Base-by-base conservation (phyloP, 2,888 invertebrate genomes). In the Bedellia somnulentella region DNA sequence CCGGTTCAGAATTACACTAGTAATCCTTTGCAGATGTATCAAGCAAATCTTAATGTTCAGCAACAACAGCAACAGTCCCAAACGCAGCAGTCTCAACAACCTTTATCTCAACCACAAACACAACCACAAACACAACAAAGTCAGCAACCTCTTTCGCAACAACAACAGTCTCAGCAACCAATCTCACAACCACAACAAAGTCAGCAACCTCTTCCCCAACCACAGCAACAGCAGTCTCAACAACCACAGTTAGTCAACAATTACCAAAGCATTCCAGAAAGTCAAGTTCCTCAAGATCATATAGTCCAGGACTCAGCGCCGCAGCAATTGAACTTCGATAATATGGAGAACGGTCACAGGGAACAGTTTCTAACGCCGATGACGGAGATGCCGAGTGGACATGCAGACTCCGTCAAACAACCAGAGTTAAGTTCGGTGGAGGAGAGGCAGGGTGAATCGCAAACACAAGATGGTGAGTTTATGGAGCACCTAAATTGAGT, bases 11-110 rank as follows among this genome's bases (percentile, higher is more conserved):
- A 75, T 52, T 73, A 57, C 36, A 43, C 63, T 36, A 47, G 66
- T 45, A 73, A 73, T 40, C 75, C 73, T 32, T 49, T 73, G 42
- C 76, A 76, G 37, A 63, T 71, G 57, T 70, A 68, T 45, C 78
- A 61, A 18, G 5, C 5, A 18, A 18, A 5, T 9, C 18, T 37
- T 62, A 41, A 31, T 52, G 39, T 30, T 25, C 61, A 55, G 31
- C 52, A 46, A 14, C 62, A 63, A 35, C 49, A 2, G 12, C 53
- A 0, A 42, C 52, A 28, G n/a, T 18, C 17, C 9, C 25, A 26
- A 17, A 17, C 16, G 5, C 43, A 42, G 10, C 34, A 44, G 2
- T 21, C 39, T 15, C 23, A 13, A 1, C 43, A 41, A 15, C 34
- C 35, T 1, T 29, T 24, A 16, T 17, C 39, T 15, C 36, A 39